A percentile compares a stretch with the other conserved stretches of the same genome.
phyloP scores from a whole-genome alignment of 2,888 invertebrate genomes.

The Acanthosepion pharaonis region DNA sequence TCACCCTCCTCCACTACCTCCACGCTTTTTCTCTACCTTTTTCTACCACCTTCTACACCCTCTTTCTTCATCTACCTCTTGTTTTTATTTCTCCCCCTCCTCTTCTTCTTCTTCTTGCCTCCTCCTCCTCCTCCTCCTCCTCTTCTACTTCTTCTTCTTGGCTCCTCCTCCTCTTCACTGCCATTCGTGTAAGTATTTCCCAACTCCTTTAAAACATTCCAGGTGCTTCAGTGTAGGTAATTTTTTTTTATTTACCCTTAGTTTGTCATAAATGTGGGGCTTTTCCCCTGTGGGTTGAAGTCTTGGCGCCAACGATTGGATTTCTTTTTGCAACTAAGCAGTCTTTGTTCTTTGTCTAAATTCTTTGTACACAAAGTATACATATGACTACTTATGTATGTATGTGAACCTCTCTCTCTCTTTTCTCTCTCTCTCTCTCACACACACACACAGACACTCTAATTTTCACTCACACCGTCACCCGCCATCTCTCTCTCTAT shows the following conservation, averaged over 20 bases:
- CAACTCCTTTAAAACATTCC: neutral
- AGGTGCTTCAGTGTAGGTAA: neutral
- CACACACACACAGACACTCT: neutral
- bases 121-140: too few relatives aligned
- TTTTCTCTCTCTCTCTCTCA: neutral
- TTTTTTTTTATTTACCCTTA: neutral
- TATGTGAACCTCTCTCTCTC: neutral
- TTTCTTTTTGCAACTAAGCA: neutral
- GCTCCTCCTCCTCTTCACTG: neutral
- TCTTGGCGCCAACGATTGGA: neutral
- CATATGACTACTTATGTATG: neutral
- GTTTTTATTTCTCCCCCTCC: too few relatives aligned
- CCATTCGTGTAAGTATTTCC: neutral
- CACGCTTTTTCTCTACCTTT: too few relatives aligned
- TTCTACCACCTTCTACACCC: too few relatives aligned
- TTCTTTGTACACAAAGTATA: neutral
- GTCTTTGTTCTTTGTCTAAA: neutral
- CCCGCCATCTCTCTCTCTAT: too few relatives aligned
- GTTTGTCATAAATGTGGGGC: neutral
- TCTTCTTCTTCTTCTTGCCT: too few relatives aligned
- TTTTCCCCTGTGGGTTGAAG: neutral
- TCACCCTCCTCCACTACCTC: too few relatives aligned
- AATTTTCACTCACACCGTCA: too few relatives aligned
- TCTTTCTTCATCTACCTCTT: too few relatives aligned
- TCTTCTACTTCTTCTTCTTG: neutral